Conservation (phyloP, 2,797 vertebrate genomes). For the Pangasius krempfi region DNA sequence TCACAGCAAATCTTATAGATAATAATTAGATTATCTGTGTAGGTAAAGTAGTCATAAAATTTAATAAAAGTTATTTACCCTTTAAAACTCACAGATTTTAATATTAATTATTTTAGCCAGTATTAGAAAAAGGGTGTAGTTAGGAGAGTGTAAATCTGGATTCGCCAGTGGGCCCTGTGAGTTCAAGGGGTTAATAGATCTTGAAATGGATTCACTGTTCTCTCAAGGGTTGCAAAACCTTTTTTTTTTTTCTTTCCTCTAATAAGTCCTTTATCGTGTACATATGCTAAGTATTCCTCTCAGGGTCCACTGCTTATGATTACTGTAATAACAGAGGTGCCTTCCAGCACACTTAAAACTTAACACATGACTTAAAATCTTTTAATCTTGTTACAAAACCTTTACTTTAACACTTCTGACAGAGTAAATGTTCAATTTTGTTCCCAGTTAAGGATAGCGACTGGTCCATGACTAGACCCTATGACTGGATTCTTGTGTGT, state of each 20-base stretch:
- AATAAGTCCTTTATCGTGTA: background rate
- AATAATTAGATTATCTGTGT: background rate
- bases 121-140: background rate
- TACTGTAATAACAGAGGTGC: background rate
- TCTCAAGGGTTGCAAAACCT: background rate
- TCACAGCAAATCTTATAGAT: background rate
- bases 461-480: conserved; percentile 27
- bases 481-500: conserved; percentile 52
- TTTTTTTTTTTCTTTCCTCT: background rate
- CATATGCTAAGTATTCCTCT: background rate
- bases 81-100: background rate
- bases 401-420: background rate
- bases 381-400: conserved; percentile 13
- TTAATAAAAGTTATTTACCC: too few species aligned
- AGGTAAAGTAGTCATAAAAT: background rate
- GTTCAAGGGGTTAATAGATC: background rate
- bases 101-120: background rate
- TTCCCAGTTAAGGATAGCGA: conserved; percentile 20
- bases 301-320: background rate
- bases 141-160: background rate
- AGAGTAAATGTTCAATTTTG: conserved; percentile 22
- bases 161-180: background rate
- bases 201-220: background rate
- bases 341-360: background rate
- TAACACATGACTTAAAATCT: background rate